Evolutionary conservation across 2,113 vertebrate species (phyloP).

Genomic region (Lucifuga dentata): DNA sequence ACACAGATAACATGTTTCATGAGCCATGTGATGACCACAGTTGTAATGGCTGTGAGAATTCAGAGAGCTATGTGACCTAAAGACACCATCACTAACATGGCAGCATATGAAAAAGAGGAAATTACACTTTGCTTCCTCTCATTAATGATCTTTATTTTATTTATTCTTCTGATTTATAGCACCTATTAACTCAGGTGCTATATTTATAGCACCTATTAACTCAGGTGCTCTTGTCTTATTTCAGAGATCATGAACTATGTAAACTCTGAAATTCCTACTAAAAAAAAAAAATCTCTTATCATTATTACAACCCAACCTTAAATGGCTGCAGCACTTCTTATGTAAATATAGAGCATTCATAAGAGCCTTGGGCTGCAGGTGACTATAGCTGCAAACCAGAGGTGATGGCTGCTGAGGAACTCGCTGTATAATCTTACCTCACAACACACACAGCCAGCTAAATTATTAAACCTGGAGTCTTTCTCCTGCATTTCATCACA

Average conservation of each 20-base stretch:
- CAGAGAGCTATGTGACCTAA: neutral
- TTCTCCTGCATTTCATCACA: slow-evolving; percentile 68
- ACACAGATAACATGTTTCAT: slow-evolving; percentile 1
- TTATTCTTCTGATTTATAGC: neutral
- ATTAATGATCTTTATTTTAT: neutral
- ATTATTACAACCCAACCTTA: neutral
- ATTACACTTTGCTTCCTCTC: neutral
- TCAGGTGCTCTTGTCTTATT: neutral
- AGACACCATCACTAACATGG: neutral
- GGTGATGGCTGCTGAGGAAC: slow-evolving; percentile 50
- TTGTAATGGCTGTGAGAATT: neutral
- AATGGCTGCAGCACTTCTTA: neutral
- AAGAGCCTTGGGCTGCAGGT: slow-evolving; percentile 6
- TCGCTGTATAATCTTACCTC: slow-evolving; percentile 72
- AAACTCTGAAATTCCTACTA: neutral
- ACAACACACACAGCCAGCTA: slow-evolving; percentile 59
- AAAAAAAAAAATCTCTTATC: neutral
- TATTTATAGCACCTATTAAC: neutral
- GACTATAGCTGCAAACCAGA: slow-evolving; percentile 20
- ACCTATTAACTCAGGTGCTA: too few species aligned
- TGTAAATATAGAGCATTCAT: slow-evolving; percentile 20
- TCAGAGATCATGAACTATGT: neutral
- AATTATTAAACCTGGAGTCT: slow-evolving; percentile 77
- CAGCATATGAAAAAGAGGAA: neutral
- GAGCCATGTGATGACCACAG: neutral